Evolutionary conservation across 2,797 vertebrate genomes (phyloP).

Genomic region (Denticeps clupeoides): DNA sequence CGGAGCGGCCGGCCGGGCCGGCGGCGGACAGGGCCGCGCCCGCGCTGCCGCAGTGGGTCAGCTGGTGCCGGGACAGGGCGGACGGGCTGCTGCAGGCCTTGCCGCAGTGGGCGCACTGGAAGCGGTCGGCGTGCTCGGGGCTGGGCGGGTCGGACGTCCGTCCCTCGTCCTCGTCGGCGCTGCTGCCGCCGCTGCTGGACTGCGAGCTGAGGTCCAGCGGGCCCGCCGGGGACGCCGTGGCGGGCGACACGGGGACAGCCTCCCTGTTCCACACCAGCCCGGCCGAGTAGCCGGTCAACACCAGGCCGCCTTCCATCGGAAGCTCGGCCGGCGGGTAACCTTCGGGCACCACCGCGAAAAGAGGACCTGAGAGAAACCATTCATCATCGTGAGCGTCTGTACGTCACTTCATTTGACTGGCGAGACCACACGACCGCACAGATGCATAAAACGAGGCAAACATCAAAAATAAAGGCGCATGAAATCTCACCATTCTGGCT

Average conservation of each 20-base stretch:
- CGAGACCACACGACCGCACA: no score
- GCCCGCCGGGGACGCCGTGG: conserved; percentile 43
- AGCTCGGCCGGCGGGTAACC: conserved; percentile 61
- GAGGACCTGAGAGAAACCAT: conserved; percentile 18
- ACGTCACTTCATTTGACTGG: no score
- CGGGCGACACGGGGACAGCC: conserved; percentile 43
- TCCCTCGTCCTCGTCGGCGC: conserved; percentile 79
- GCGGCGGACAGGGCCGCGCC: not conserved
- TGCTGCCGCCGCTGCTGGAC: conserved; percentile 56
- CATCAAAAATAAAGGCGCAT: no score
- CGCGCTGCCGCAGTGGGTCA: conserved; percentile 44
- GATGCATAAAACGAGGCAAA: no score
- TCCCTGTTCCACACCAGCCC: conserved; percentile 61
- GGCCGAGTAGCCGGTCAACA: conserved; percentile 59
- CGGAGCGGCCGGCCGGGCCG: conserved; percentile 37
- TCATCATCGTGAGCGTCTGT: no score
- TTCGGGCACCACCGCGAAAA: conserved; percentile 67
- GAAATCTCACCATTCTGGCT: conserved; percentile 75
- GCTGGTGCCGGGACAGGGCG: conserved; percentile 72
- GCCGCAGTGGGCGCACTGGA: conserved; percentile 67
- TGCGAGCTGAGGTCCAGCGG: conserved; percentile 74
- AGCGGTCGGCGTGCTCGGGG: conserved; percentile 60
- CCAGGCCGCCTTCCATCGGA: conserved; percentile 60
- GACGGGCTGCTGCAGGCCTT: conserved; percentile 70
- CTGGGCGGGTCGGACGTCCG: conserved; percentile 79